Evolutionary conservation across 2,113 vertebrate genomes (phyloP), one percentile per base, ranked within the genome.

Genomic region (Chloropsis hardwickii): DNA sequence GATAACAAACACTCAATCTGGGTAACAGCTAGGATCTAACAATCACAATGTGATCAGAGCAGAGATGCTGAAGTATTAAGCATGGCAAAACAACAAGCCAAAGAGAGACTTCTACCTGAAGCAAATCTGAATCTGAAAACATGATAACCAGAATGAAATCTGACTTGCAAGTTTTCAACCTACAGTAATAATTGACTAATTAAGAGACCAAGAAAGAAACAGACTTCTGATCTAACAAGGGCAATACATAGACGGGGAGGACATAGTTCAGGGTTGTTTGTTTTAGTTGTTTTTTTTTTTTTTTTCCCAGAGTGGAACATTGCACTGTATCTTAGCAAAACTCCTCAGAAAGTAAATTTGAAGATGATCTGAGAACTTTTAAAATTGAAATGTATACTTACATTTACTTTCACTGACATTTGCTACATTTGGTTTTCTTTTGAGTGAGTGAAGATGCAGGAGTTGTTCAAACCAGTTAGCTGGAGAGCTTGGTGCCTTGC

Each of bases 41-140:
- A 92, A 95, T 85, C 85, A 66, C 56, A 74, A 5, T 35, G 21
- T 24, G 60, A 92, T 94, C 81, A 86, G 65, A 94, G 69, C 51
- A 81, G 88, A 86, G 82, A 90, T 74, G 53, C 64, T 95, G 53
- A 93, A 86, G 69, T 40, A 61, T 42, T 81, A 92, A 90, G 65
- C 67, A 92, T 20, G 84, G 84, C 11, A 65, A 81, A 94, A 78
- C 21, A 91, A 74, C 23, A 71, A 29, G 56, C 0, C 0, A 88
- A 92, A 93, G 58, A 93, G 79, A 76, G 79, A 35, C 29, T 62
- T 77, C 66, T 29, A 81, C 39, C 33, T 83, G 48, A 82, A 78
- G 54, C 47, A 82, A 85, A 72, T 61, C 37, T 65, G n/a, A 80
- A 72, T 33, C 17, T 56, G 60, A 71, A 70, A 67, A 70, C 10